phyloP scores from a whole-genome alignment of 2,113 vertebrate genomes.

The Atherinomorus stipes region DNA sequence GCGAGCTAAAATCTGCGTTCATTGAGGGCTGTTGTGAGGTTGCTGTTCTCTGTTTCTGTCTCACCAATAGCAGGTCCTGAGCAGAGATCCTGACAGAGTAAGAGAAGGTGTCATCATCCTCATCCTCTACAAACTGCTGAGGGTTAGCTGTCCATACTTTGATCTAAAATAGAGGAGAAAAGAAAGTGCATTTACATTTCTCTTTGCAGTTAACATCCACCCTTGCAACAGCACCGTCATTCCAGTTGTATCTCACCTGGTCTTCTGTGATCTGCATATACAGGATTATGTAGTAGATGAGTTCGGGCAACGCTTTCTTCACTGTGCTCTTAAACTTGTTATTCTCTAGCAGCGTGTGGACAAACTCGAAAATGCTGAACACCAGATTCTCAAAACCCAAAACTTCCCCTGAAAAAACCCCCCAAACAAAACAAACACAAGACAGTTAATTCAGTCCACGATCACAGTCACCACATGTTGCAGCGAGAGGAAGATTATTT shows the following conservation, averaged over 20 bases:
- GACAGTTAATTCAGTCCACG: too few species aligned
- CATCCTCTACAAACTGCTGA: constrained; percentile 98
- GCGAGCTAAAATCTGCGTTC: neutral
- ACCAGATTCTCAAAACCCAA: constrained; percentile 98
- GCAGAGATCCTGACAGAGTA: constrained; percentile 98
- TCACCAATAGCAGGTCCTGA: constrained; percentile 95
- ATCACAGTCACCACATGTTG: too few species aligned
- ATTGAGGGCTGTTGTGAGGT: neutral
- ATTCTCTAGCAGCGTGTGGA: constrained; percentile 96
- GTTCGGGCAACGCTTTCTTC: constrained; percentile 95
- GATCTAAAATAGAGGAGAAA: constrained; percentile 80
- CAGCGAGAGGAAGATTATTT: too few species aligned
- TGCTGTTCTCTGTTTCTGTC: constrained; percentile 22
- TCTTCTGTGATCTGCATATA: constrained; percentile 99
- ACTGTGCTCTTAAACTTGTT: constrained; percentile 98
- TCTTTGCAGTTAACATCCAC: too few species aligned
- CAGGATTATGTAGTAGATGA: constrained; percentile 97
- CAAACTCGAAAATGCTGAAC: constrained; percentile 99
- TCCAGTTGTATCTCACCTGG: constrained; percentile 72
- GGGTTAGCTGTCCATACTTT: constrained; percentile 98
- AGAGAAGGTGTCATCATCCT: constrained; percentile 98
- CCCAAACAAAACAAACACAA: neutral
- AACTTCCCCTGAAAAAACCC: constrained; percentile 90
- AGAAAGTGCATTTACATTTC: neutral
- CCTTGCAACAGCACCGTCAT: neutral